phyloP scores from a whole-genome alignment of 2,113 vertebrate species.

The Speoplatyrhinus poulsoni region DNA sequence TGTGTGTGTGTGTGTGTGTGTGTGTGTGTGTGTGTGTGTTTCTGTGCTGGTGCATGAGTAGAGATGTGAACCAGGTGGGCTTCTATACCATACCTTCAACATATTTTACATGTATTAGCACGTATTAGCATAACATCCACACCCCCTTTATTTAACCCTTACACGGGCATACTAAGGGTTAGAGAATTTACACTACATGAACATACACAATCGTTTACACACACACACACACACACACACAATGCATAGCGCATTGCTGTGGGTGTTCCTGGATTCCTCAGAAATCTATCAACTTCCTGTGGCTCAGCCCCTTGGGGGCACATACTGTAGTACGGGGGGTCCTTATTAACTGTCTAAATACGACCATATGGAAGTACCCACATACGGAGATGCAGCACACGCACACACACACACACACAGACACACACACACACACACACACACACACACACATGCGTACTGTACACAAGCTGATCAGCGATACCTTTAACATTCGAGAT shows the following conservation, averaged over 20 bases:
- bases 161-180: background rate
- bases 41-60: constrained; percentile 26
- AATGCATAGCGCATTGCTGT: constrained; percentile 18
- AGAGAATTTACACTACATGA: background rate
- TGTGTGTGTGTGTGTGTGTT: constrained; percentile 6
- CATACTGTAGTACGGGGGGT: background rate
- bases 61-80: constrained; percentile 17
- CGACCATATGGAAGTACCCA: background rate
- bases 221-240: constrained; percentile 14
- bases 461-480: background rate
- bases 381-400: background rate
- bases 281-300: background rate
- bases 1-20: constrained; percentile 4
- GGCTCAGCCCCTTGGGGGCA: constrained; percentile 8
- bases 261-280: constrained; percentile 1
- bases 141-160: constrained; percentile 1
- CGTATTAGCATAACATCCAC: constrained; percentile 18
- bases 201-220: background rate
- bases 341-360: background rate
- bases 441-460: constrained; percentile 6
- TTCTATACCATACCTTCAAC: background rate
- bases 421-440: background rate
- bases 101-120: constrained; percentile 34
- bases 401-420: constrained; percentile 5
- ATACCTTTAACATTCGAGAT: no score